Evolutionary conservation across 1,140 invertebrate genomes (phyloP).

Genomic region (Laupala kohalensis): DNA sequence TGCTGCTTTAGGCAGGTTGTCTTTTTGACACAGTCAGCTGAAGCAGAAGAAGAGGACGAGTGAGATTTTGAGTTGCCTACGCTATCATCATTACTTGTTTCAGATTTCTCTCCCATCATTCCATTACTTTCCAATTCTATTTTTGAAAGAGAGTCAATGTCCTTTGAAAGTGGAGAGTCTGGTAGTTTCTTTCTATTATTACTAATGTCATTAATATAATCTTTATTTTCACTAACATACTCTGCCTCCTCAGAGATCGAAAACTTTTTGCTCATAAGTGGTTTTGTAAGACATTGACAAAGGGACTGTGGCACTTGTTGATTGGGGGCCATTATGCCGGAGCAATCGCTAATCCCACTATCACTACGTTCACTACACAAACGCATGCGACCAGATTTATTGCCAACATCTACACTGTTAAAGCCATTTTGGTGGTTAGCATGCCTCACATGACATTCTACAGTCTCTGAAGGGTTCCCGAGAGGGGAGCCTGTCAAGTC

Average conservation of each 20-base stretch:
- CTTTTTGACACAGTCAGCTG: conserved; percentile 10
- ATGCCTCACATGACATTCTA: background rate
- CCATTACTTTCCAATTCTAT: background rate
- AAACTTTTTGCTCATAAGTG: conserved; percentile 25
- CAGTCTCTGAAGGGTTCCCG: background rate
- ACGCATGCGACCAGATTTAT: conserved; percentile 7
- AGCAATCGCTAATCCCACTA: conserved; percentile 45
- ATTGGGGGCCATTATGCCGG: conserved; percentile 18
- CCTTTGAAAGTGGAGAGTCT: background rate
- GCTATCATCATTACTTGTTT: background rate
- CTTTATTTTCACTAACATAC: conserved; percentile 1
- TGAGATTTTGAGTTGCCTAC: background rate
- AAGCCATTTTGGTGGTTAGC: background rate
- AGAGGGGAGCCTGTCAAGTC: conserved; percentile 14
- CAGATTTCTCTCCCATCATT: background rate
- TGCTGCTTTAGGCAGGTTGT: conserved; percentile 12
- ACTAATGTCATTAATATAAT: background rate
- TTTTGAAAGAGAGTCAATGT: conserved; percentile 5
- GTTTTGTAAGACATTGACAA: conserved; percentile 19
- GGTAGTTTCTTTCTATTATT: background rate
- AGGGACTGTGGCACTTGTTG: conserved; percentile 14
- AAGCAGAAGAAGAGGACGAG: conserved; percentile 6
- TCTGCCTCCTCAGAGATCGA: conserved; percentile 29
- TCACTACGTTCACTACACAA: conserved; percentile 41
- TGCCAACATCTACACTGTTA: conserved; percentile 4